Evolutionary conservation across 2,888 invertebrate genomes (phyloP).

Genomic region (Dryomyza anilis): DNA sequence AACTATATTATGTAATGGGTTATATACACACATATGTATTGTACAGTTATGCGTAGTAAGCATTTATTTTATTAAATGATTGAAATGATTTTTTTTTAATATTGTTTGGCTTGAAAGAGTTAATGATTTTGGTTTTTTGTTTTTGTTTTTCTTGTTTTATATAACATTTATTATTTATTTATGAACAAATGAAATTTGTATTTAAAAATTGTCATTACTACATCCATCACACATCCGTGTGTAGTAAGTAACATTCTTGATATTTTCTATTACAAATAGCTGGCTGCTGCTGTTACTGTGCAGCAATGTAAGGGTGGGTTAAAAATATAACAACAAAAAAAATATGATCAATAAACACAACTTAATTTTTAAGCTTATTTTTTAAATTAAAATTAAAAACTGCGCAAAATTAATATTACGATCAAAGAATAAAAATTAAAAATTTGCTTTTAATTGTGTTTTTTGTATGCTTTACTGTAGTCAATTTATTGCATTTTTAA

Average conservation of each 20-base stretch:
- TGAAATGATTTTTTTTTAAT: neutral
- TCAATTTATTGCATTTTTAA: too few species aligned
- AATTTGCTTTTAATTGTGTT: too few species aligned
- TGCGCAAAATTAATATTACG: too few species aligned
- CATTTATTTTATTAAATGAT: neutral
- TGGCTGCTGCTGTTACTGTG: too few species aligned
- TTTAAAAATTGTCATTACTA: neutral
- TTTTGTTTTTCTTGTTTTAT: neutral
- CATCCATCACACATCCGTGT: neutral
- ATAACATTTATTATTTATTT: neutral
- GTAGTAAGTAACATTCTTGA: conserved; percentile 5
- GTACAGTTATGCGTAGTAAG: neutral
- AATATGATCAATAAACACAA: neutral
- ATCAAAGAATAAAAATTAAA: too few species aligned
- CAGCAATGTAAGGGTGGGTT: neutral
- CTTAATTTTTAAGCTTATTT: too few species aligned
- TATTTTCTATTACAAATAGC: conserved; percentile 11
- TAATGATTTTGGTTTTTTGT: neutral
- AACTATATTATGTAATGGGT: conserved; percentile 13
- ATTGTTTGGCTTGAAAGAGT: neutral
- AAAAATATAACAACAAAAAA: too few species aligned
- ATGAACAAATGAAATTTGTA: neutral
- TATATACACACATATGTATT: neutral
- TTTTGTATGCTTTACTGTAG: too few species aligned
- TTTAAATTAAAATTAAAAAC: too few species aligned